A percentile compares a stretch with the other conserved stretches of the same genome.
phyloP scores from a whole-genome alignment of 2,888 invertebrate species.

The Apodemia hepburni region DNA sequence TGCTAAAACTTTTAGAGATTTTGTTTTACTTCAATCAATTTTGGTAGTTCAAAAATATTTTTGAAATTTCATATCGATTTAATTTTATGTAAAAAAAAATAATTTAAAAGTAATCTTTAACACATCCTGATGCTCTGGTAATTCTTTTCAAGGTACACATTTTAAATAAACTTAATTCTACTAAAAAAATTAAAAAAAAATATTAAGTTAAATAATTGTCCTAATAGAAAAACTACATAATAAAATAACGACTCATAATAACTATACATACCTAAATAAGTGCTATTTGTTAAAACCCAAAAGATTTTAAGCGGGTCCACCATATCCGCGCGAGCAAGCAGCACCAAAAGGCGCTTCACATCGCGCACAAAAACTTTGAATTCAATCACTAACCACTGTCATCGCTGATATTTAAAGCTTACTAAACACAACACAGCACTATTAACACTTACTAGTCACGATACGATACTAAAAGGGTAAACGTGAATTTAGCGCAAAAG shows the following conservation, averaged over 20 bases:
- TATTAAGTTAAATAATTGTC: not conserved
- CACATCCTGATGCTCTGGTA: no score
- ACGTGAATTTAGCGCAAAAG: slow-evolving; percentile 36
- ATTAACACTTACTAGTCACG: slow-evolving; percentile 31
- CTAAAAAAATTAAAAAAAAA: no score
- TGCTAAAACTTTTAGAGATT: no score
- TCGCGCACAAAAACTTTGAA: slow-evolving; percentile 56
- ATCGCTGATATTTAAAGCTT: slow-evolving; percentile 32
- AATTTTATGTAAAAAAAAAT: no score
- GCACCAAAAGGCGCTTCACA: slow-evolving; percentile 64
- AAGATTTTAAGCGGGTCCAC: slow-evolving; percentile 91
- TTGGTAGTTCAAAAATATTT: no score
- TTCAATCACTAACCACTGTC: slow-evolving; percentile 29
- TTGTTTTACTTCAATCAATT: no score
- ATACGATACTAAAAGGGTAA: slow-evolving; percentile 21
- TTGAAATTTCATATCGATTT: no score
- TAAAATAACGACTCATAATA: no score
- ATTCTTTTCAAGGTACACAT: no score
- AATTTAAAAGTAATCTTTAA: no score
- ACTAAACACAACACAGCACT: slow-evolving; percentile 32
- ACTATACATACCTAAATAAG: slow-evolving; percentile 82
- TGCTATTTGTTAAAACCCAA: slow-evolving; percentile 92
- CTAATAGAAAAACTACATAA: no score
- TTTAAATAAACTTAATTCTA: no score
- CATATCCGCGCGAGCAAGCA: slow-evolving; percentile 79